These are phyloP conservation scores for Podargus strigoides DNA, from an alignment of 2,797 vertebrate species.

Conservation along the genomic window DNA sequence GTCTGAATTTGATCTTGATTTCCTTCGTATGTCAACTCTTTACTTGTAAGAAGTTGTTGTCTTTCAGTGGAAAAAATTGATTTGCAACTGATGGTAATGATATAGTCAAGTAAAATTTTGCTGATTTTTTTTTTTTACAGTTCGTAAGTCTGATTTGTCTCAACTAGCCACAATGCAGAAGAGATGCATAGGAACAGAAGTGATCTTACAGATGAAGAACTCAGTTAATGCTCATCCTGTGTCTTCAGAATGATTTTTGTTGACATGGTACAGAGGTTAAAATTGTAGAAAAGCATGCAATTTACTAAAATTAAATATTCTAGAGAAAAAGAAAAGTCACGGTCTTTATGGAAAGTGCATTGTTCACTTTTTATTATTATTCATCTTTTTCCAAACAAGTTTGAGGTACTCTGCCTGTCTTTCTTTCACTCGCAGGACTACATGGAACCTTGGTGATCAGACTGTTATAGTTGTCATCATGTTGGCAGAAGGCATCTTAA, in stretches of 20 bases:
- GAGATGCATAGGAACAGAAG: neutral
- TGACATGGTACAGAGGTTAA: neutral
- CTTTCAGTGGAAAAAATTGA: neutral
- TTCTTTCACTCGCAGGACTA: neutral
- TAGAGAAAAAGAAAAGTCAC: neutral
- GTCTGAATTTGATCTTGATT: neutral
- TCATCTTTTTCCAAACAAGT: neutral
- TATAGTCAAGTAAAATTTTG: neutral
- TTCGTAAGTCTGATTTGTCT: neutral
- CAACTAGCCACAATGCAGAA: neutral
- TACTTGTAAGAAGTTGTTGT: neutral
- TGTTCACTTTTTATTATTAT: neutral
- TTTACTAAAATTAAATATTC: neutral
- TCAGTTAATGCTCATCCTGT: neutral
- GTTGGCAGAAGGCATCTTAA: slow-evolving; percentile 78
- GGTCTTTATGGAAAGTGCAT: neutral
- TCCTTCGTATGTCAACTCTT: neutral
- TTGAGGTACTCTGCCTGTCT: neutral
- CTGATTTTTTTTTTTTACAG: neutral
- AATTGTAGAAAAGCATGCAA: neutral
- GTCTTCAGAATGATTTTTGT: neutral
- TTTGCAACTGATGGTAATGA: neutral
- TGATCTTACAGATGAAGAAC: neutral
- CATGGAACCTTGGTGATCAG: neutral
- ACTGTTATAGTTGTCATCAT: slow-evolving; percentile 48